phyloP scores from a whole-genome alignment of 1,140 invertebrate species.

The Triops longicaudatus region DNA sequence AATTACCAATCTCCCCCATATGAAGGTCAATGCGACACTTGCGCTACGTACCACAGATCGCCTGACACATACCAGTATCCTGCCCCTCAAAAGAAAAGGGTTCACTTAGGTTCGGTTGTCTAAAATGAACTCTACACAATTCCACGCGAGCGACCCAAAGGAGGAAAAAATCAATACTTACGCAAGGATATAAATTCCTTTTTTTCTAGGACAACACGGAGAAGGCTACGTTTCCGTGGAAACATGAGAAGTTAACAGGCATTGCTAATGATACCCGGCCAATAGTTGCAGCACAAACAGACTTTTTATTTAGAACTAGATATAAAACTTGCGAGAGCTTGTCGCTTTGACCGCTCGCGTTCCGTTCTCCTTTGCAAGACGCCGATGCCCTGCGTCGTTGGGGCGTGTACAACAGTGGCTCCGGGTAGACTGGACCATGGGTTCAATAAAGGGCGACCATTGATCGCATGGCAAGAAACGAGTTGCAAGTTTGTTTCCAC shows the following conservation, averaged over 20 bases:
- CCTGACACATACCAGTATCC: background rate
- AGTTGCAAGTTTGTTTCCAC: background rate
- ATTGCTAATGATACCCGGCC: background rate
- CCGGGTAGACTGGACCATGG: slow-evolving; percentile 9
- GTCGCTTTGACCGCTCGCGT: background rate
- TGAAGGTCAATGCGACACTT: slow-evolving; percentile 11
- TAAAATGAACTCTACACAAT: background rate
- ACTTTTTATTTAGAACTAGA: slow-evolving; percentile 3
- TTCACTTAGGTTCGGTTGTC: background rate
- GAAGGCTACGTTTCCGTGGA: background rate
- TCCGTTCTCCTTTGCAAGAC: background rate
- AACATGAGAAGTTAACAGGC: background rate
- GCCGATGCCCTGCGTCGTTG: slow-evolving; percentile 4
- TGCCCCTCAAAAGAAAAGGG: background rate
- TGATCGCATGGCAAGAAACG: background rate
- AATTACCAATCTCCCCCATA: background rate
- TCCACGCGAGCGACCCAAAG: background rate
- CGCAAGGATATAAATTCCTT: background rate
- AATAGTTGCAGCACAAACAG: background rate
- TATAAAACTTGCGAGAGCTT: slow-evolving; percentile 1
- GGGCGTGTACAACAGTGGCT: slow-evolving; percentile 4
- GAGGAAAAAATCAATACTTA: background rate
- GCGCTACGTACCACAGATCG: background rate
- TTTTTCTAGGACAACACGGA: background rate
- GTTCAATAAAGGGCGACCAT: slow-evolving; percentile 14